These are phyloP conservation scores for Hyppa rectilinea DNA, from an alignment of 2,888 invertebrate species.

Conservation along the genomic window DNA sequence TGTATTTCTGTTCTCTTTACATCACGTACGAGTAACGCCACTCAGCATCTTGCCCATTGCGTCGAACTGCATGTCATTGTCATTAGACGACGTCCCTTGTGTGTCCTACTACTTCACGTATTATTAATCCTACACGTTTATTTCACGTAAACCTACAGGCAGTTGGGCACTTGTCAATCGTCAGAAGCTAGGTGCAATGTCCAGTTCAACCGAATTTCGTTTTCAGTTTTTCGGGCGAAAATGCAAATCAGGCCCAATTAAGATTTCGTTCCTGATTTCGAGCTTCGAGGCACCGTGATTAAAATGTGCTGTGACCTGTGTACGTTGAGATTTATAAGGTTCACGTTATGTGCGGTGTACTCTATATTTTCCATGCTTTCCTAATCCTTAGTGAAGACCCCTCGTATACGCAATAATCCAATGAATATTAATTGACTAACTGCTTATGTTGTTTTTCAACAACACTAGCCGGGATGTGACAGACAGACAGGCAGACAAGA, in stretches of 20 bases:
- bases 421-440: neutral
- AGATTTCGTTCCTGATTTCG: neutral
- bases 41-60: neutral
- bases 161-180: neutral
- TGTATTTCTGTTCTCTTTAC: neutral
- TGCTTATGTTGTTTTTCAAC: neutral
- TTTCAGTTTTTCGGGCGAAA: neutral
- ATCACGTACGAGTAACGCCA: neutral
- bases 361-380: neutral
- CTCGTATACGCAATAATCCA: neutral
- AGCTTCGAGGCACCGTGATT: neutral
- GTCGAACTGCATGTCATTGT: too few species aligned
- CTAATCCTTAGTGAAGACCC: neutral
- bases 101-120: too few species aligned
- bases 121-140: too few species aligned
- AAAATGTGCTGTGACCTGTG: neutral
- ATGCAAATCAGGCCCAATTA: neutral
- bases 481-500: conserved; percentile 9
- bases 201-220: neutral
- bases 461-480: neutral
- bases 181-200: too few species aligned
- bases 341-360: neutral
- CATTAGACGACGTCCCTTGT: neutral
- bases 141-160: neutral
- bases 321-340: neutral